phyloP scores from a whole-genome alignment of 2,113 vertebrate genomes.

The Nothocercus nigrocapillus region DNA sequence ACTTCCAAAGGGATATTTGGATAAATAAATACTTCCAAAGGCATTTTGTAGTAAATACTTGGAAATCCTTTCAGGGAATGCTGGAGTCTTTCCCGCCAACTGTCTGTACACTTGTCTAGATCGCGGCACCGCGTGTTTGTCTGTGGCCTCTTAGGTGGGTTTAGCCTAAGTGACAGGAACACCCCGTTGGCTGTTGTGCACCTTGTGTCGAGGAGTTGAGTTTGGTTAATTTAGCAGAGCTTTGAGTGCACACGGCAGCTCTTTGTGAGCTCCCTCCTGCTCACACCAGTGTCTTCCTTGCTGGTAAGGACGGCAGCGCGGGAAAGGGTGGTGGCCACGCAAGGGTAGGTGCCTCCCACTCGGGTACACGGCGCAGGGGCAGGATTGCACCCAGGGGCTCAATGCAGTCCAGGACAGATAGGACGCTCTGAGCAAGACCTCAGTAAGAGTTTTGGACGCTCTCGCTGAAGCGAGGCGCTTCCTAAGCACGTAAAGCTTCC shows the following conservation, averaged over 20 bases:
- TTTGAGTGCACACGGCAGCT: neutral
- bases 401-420: neutral
- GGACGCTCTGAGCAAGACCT: neutral
- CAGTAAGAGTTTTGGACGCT: neutral
- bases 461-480: neutral
- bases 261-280: neutral
- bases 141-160: neutral
- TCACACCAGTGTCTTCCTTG: neutral
- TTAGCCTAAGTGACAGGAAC: neutral
- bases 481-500: neutral
- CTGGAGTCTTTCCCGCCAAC: neutral
- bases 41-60: neutral
- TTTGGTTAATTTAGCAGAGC: neutral
- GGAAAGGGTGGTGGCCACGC: neutral
- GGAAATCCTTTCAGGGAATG: neutral
- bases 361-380: rapidly evolving
- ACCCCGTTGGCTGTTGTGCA: neutral
- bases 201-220: neutral
- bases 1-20: neutral
- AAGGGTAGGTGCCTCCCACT: neutral
- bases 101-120: neutral
- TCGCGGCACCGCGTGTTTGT: neutral
- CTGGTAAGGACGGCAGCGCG: neutral
- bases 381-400: neutral
- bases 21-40: neutral